Conservation (phyloP, 2,888 invertebrate genomes). For the Bruchidius siliquastri region DNA sequence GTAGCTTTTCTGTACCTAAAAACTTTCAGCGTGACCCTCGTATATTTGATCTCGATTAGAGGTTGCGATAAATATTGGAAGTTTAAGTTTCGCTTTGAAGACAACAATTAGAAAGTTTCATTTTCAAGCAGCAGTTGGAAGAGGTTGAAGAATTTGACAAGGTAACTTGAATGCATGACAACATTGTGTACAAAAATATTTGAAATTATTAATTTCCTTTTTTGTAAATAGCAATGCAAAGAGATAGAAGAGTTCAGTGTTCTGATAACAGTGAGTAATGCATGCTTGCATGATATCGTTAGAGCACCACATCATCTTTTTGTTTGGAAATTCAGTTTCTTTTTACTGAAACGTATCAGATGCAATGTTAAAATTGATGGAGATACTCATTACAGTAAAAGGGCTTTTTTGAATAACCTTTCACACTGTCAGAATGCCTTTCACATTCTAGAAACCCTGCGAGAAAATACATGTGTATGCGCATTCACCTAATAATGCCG, state of each 20-base stretch:
- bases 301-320: not conserved
- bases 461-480: no score
- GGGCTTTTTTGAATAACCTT: no score
- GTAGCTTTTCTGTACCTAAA: no score
- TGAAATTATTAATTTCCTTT: not conserved
- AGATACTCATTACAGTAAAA: no score
- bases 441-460: no score
- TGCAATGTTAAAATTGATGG: no score
- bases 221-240: not conserved
- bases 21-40: no score
- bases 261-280: conserved; percentile 55
- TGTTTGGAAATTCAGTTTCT: no score
- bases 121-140: conserved; percentile 46
- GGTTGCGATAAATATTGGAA: not conserved
- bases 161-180: not conserved
- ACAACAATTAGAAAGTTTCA: not conserved
- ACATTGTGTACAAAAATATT: not conserved
- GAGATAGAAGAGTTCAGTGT: conserved; percentile 31
- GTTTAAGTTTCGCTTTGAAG: no score
- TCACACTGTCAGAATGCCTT: no score
- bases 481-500: no score
- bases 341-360: no score
- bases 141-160: conserved; percentile 50
- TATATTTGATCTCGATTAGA: not conserved
- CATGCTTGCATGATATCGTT: not conserved